Base-by-base conservation (phyloP, 2,797 vertebrate species). In the Oophaga sylvatica region DNA sequence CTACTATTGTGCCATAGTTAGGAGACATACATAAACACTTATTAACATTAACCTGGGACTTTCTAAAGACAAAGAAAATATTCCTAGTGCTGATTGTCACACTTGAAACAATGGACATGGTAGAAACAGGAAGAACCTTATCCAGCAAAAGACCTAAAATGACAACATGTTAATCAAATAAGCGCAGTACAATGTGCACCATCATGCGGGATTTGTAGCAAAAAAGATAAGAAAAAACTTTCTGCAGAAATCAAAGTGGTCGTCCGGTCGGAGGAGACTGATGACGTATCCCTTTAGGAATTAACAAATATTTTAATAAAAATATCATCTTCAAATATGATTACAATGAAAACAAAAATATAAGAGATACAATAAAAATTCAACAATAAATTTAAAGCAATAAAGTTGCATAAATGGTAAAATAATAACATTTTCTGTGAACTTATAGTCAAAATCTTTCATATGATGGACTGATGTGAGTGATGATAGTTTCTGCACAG, bases 51-150 rank as follows among this genome's bases (percentile, higher is more conserved):
- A 35, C 48, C 19, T 16, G 11, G 26, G 31, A 68, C 79, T 68
- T 82, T 82, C 60, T 35, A 82, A 68, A 70, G 80, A 31, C 19
- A 65, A 41, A n/a, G 41, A 29, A 67, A 68, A 71, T 57, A 53
- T 71, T 57, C 22, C 19, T 12, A 67, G 48, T 13, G 1, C 17
- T n/a, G 20, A 56, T 59, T 70, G 31, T 83, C 45, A 83, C 67
- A 57, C n/a, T 1, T 53, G 12, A 29, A 57, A 70, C 65, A 83
- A 70, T 70, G 22, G 10, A 67, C 20, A 26, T 81, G 13, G 26
- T 15, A 70, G 45, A 5, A 29, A 71, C 48, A 70, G 77, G 77
- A 60, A 79, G 56, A 29, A 77, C 45, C n/a, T 75, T 31, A 16
- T 19, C 29, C 7, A 19, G 31, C n/a, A 79, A 79, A 53, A 57